Conservation (phyloP, 2,113 vertebrate genomes). For the Fregata magnificens region DNA sequence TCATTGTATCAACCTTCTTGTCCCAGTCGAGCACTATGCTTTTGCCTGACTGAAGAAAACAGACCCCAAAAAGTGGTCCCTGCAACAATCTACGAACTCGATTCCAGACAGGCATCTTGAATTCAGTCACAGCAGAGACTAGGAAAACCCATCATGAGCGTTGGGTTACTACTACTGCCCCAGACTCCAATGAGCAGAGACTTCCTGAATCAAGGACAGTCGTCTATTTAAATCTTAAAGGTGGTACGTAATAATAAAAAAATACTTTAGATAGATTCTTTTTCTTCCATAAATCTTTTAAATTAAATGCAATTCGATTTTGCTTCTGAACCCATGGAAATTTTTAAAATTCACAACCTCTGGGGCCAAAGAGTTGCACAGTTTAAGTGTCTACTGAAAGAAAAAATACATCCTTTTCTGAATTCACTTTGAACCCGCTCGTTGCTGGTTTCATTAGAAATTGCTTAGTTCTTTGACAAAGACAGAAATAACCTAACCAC, state of each 20-base stretch:
- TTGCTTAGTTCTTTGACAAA: not conserved
- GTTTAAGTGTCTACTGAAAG: not conserved
- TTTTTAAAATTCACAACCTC: not conserved
- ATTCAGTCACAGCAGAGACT: not conserved
- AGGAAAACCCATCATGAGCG: not conserved
- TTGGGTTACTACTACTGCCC: not conserved
- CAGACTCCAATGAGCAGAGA: not conserved
- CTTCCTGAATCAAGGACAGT: not conserved
- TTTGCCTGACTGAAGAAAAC: not conserved
- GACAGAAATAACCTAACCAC: not conserved
- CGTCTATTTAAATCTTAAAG: not conserved
- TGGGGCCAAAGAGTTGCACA: not conserved
- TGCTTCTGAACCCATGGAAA: not conserved
- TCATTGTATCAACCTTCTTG: not conserved
- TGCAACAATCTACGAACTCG: not conserved
- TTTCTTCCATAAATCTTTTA: not conserved
- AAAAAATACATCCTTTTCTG: not conserved
- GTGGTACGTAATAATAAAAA: not conserved
- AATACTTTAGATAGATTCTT: rapidly evolving
- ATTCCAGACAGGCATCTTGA: not conserved
- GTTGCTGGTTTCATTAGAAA: not conserved
- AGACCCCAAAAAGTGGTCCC: not conserved
- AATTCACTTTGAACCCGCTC: not conserved
- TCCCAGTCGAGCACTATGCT: not conserved
- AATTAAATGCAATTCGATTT: not conserved